These are phyloP conservation scores for Onychorhynchus coronatus DNA, from an alignment of 2,113 vertebrate species.

Conservation along the genomic window DNA sequence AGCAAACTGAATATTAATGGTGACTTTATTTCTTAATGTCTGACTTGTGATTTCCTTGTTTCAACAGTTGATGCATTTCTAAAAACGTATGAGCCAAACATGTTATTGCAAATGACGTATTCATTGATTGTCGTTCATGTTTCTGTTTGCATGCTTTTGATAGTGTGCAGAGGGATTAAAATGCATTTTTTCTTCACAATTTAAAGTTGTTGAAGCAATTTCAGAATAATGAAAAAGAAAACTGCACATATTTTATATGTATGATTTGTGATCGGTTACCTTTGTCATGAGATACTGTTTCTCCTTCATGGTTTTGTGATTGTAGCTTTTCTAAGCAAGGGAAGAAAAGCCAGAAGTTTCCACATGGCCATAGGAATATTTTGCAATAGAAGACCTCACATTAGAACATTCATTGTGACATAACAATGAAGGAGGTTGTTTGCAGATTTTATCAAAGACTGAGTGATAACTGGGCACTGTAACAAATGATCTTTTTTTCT, in stretches of 20 bases:
- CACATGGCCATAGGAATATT: background rate
- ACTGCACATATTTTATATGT: fast-evolving
- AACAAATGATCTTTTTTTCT: background rate
- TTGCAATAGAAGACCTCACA: background rate
- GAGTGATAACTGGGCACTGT: background rate
- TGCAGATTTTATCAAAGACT: background rate
- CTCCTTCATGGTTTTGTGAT: background rate
- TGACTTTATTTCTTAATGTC: background rate
- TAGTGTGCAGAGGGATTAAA: background rate
- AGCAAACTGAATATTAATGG: background rate
- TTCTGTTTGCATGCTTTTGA: background rate
- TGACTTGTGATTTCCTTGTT: background rate
- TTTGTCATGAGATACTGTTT: background rate
- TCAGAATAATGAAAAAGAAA: background rate
- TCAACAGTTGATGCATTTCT: background rate
- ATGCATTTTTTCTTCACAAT: background rate
- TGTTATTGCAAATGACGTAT: background rate
- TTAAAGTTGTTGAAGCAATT: background rate
- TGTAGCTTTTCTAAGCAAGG: background rate
- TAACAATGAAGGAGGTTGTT: background rate
- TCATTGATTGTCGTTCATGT: background rate
- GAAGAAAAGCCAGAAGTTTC: background rate
- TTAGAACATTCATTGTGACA: background rate
- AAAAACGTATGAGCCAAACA: background rate
- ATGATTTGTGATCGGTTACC: background rate